Evolutionary conservation across 2,113 vertebrate genomes (phyloP).

Genomic region (Paradoxurus hermaphroditus): DNA sequence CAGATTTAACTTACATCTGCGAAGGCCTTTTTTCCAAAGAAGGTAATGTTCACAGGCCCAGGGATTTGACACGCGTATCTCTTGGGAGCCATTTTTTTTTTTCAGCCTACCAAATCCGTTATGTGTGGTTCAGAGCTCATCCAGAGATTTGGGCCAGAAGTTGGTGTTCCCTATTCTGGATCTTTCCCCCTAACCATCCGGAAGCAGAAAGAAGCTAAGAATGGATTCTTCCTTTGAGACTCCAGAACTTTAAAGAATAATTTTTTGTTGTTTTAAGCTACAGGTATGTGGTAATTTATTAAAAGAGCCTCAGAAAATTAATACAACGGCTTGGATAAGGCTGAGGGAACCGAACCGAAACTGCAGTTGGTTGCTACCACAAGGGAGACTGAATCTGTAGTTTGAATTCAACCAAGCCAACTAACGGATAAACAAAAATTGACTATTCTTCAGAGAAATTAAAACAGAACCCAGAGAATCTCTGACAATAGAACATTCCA

Average conservation of each 20-base stretch:
- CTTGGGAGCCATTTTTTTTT: not conserved
- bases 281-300: not conserved
- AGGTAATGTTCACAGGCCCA: not conserved
- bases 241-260: not conserved
- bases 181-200: not conserved
- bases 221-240: not conserved
- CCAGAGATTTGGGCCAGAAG: not conserved
- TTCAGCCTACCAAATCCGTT: not conserved
- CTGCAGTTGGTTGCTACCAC: not conserved
- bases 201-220: not conserved
- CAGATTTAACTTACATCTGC: not conserved
- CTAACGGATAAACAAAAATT: not conserved
- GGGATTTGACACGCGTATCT: not conserved
- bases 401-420: not conserved
- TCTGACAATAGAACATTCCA: not conserved
- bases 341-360: not conserved
- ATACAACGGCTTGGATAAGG: not conserved
- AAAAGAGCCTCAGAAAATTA: not conserved
- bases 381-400: not conserved
- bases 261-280: not conserved
- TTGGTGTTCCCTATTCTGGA: not conserved
- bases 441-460: not conserved
- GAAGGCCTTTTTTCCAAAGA: not conserved
- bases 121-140: not conserved
- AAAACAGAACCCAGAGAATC: not conserved